Base-by-base conservation (phyloP, 2,797 vertebrate genomes). In the Rhyacichthys aspro region DNA sequence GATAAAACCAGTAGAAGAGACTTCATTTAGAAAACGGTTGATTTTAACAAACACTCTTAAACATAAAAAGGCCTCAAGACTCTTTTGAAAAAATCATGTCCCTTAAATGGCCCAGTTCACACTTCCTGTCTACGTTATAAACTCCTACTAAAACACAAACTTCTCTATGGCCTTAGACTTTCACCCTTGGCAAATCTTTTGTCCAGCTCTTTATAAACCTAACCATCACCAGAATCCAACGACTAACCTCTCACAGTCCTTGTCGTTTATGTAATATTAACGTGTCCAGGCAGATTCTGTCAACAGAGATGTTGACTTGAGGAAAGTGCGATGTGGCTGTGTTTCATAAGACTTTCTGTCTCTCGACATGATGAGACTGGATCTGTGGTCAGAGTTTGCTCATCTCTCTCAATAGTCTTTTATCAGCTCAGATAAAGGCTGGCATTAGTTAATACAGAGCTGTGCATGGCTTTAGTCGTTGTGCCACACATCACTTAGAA, bases 301-400 rank as follows among this genome's bases (percentile, higher is more conserved):
- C 52, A 0, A 45, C 19, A 39, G n/a, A 61, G 42, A 43, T 1
- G 16, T 10, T 41, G n/a, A 38, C 23, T 36, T 19, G 45, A 9
- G 11, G 39, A 49, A 55, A 44, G 54, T 55, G 17, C 64, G 58
- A 47, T 48, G 9, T 55, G 59, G n/a, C 17, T 41, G 7, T 45
- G 61, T 38, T 67, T 63, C 16, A 56, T 33, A 33, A 36, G 54
- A 11, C 52, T 28, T 55, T 52, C 79, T 68, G 3, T 83, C 88
- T 79, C 59, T 60, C 41, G 57, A 83, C 88, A 75, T 54, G 88
- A 87, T 32, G 44, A 42, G 42, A 16, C 23, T 42, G 17, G 48
- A 50, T 49, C 57, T 82, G 82, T 59, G 79, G 89, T 84, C 83
- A 70, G 45, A 70, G 62, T 70, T 74, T 68, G 65, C 60, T 74